Percentiles rank a stretch among this genome's conserved stretches.
Conservation (phyloP, 2,797 vertebrate genomes). For the Glossophaga mutica region DNA sequence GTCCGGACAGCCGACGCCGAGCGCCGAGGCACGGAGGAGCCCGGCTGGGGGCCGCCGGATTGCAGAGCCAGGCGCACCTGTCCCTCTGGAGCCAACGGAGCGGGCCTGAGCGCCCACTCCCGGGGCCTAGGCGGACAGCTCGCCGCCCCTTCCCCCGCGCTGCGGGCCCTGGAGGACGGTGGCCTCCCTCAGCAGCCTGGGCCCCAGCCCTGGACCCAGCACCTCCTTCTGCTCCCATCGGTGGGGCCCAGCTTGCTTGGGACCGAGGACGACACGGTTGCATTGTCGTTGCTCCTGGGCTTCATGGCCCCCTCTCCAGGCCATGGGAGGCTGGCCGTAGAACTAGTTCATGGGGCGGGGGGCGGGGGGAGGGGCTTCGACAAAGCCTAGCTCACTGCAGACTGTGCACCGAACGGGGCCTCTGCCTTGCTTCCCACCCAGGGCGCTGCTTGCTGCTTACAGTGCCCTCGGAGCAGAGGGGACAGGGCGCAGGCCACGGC, state of each 20-base stretch:
- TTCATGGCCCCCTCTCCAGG: not conserved
- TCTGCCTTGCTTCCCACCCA: slow-evolving; percentile 72
- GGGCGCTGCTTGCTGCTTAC: slow-evolving; percentile 34
- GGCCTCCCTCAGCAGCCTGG: fast-evolving
- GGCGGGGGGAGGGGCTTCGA: slow-evolving; percentile 50
- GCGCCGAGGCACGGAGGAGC: not conserved
- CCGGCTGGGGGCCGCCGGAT: not conserved
- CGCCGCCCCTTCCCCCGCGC: fast-evolving
- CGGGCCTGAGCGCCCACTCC: too few species aligned
- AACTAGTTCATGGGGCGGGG: slow-evolving; percentile 74
- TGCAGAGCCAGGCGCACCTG: fast-evolving
- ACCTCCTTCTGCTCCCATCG: fast-evolving
- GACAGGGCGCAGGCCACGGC: not conserved
- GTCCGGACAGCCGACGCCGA: too few species aligned
- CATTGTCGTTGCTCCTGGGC: not conserved
- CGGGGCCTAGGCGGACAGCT: too few species aligned
- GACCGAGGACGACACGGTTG: not conserved
- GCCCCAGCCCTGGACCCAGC: fast-evolving
- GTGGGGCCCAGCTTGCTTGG: not conserved
- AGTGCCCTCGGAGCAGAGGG: not conserved
- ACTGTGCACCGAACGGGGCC: slow-evolving; percentile 77
- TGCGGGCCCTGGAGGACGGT: too few species aligned
- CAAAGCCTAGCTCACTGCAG: slow-evolving; percentile 75
- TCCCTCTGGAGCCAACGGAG: fast-evolving
- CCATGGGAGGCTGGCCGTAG: slow-evolving; percentile 67